Percentiles rank a stretch among this genome's conserved stretches.
Conservation (phyloP, 2,797 vertebrate genomes). For the Argya squamiceps region DNA sequence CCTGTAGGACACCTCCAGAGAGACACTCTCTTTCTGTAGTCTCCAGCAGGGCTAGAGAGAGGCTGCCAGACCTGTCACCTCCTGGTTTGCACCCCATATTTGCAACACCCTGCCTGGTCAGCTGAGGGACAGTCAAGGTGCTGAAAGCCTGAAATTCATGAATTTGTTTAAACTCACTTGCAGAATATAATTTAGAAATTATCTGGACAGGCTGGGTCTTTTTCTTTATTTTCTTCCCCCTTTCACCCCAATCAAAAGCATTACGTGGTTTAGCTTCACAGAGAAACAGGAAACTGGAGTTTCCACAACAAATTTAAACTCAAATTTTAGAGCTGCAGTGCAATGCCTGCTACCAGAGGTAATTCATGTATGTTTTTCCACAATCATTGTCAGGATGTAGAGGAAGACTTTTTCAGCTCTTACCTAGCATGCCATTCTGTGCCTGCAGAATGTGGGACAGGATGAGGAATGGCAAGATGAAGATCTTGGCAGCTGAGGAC, state of each 20-base stretch:
- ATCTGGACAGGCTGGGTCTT: neutral
- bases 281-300: neutral
- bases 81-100: neutral
- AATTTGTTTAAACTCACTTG: neutral
- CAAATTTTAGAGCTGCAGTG: neutral
- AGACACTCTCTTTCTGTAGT: rapidly evolving
- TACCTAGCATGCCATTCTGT: neutral
- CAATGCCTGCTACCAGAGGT: neutral
- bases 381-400: neutral
- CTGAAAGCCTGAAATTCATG: neutral
- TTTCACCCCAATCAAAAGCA: neutral
- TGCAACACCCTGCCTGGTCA: neutral
- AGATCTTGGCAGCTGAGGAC: neutral
- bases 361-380: neutral
- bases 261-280: rapidly evolving
- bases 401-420: neutral
- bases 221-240: neutral
- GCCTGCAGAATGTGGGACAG: neutral
- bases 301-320: neutral
- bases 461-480: neutral
- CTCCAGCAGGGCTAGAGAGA: neutral
- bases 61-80: neutral
- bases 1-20: rapidly evolving
- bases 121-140: neutral
- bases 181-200: neutral